Evolutionary conservation across 2,888 invertebrate species (phyloP).

Genomic region (Helicoverpa assulta): DNA sequence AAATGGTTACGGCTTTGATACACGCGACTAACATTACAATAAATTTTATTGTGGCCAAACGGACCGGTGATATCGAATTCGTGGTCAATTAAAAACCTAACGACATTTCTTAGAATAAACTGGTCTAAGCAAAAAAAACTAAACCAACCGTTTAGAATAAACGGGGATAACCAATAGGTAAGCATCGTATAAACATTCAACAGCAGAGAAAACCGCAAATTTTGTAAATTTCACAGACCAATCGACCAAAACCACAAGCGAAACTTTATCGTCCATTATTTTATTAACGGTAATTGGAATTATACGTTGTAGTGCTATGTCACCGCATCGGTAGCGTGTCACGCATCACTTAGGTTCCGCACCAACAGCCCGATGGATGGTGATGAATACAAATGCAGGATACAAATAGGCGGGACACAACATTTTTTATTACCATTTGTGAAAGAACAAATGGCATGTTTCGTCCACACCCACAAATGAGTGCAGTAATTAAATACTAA

Average conservation of each 20-base stretch:
- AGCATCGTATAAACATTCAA: background rate
- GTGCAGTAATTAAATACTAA: constrained; percentile 72
- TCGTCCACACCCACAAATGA: constrained; percentile 72
- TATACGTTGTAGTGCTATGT: constrained; percentile 50
- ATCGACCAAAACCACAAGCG: constrained; percentile 32
- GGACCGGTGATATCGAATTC: background rate
- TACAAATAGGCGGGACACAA: constrained; percentile 69
- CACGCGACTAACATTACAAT: constrained; percentile 51
- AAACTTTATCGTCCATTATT: constrained; percentile 30
- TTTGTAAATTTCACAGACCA: constrained; percentile 6
- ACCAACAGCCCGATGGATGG: constrained; percentile 60
- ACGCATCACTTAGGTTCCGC: constrained; percentile 73
- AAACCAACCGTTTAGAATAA: background rate
- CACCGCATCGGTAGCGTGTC: constrained; percentile 73
- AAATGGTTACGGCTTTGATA: constrained; percentile 38
- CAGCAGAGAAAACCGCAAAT: background rate
- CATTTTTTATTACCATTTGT: constrained; percentile 76
- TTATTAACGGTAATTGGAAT: constrained; percentile 53
- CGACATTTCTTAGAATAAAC: background rate
- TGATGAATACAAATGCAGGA: constrained; percentile 76
- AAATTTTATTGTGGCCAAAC: constrained; percentile 1
- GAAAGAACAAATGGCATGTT: constrained; percentile 75
- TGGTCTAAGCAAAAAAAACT: background rate
- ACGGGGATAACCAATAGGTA: background rate
- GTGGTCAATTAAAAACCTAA: background rate